A percentile compares a stretch with the other conserved stretches of the same genome.
These are phyloP conservation scores for Sebastes taczanowskii DNA, from an alignment of 2,797 vertebrate genomes.

Conservation along the genomic window DNA sequence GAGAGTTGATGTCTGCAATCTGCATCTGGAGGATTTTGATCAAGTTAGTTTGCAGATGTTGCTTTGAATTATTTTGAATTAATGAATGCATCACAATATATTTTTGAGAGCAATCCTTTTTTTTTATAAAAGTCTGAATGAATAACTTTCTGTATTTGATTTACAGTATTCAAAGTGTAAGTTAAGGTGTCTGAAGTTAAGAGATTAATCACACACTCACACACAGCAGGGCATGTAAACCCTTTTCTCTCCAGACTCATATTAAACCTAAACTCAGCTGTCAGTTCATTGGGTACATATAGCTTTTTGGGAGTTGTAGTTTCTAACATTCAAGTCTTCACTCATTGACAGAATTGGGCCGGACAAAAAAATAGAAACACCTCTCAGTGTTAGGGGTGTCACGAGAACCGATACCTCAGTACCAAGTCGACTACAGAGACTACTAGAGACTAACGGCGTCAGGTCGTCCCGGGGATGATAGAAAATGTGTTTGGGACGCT, in stretches of 20 bases:
- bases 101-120: background rate
- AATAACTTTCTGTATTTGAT: background rate
- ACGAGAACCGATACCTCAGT: accelerated
- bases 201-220: too few relatives aligned
- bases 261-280: background rate
- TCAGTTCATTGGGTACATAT: background rate
- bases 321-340: background rate
- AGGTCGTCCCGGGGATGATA: too few relatives aligned
- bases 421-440: too few relatives aligned
- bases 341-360: background rate
- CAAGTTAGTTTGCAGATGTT: background rate
- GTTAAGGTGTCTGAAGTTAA: background rate
- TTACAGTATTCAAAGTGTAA: background rate
- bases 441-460: too few relatives aligned
- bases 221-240: too few relatives aligned
- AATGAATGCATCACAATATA: background rate
- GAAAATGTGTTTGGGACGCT: accelerated
- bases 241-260: background rate
- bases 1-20: background rate
- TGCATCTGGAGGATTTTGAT: background rate
- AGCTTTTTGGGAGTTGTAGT: background rate
- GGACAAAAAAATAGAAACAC: background rate
- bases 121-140: background rate
- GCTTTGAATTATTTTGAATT: background rate
- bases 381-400: background rate